phyloP scores from a whole-genome alignment of 2,797 vertebrate species.

The Pelodytes ibericus region DNA sequence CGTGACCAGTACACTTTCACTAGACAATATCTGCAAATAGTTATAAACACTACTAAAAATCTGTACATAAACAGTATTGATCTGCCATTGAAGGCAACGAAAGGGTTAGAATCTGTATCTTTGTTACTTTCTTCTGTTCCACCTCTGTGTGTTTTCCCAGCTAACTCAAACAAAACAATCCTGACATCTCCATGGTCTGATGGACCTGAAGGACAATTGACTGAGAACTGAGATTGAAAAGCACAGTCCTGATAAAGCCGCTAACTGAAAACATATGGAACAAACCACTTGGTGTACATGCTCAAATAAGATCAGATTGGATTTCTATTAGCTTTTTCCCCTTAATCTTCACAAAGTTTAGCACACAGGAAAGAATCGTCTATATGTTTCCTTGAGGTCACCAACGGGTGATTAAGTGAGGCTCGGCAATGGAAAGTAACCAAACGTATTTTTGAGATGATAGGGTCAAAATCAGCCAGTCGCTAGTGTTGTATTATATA shows the following conservation, averaged over 20 bases:
- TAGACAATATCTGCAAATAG: too few species aligned
- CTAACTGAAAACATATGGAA: slow-evolving; percentile 20
- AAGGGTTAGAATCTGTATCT: slow-evolving; percentile 9
- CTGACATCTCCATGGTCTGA: slow-evolving; percentile 47
- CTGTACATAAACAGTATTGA: too few species aligned
- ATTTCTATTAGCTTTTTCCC: slow-evolving; percentile 9
- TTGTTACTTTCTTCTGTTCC: slow-evolving; percentile 14
- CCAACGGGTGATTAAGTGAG: not conserved
- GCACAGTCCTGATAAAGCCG: slow-evolving; percentile 39
- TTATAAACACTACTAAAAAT: too few species aligned
- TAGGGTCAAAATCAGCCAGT: not conserved
- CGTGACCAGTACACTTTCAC: too few species aligned
- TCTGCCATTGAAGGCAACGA: not conserved
- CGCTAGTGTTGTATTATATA: not conserved
- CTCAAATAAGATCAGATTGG: slow-evolving; percentile 23
- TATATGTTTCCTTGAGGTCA: not conserved
- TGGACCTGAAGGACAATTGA: slow-evolving; percentile 49
- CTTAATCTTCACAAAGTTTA: slow-evolving; percentile 11
- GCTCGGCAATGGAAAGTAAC: not conserved
- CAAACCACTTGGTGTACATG: slow-evolving; percentile 10
- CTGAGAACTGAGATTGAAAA: slow-evolving; percentile 40
- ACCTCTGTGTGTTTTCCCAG: slow-evolving; percentile 22
- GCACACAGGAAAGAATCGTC: not conserved
- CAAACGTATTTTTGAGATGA: not conserved
- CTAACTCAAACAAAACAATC: slow-evolving; percentile 41